Conservation (phyloP, 1,140 invertebrate genomes). For the Drosophila ambigua region DNA sequence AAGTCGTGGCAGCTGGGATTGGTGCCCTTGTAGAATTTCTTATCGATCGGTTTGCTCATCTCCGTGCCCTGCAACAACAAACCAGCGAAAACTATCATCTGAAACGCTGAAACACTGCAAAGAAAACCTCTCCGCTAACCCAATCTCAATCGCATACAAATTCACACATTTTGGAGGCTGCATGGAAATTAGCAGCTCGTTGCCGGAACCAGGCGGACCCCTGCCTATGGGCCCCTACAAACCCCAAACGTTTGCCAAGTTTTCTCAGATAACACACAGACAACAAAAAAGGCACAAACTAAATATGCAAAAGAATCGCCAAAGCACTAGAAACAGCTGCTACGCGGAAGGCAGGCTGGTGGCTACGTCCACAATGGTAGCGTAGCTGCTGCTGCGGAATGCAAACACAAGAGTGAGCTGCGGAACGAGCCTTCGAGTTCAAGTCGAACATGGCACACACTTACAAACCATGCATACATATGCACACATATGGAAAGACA, state of each 20-base stretch:
- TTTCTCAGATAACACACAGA: constrained; percentile 19
- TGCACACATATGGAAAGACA: too few species aligned
- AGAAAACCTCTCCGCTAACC: background rate
- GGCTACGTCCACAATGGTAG: too few species aligned
- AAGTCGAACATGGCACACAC: constrained; percentile 16
- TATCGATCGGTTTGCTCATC: constrained; percentile 97
- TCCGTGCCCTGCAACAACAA: constrained; percentile 90
- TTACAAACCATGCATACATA: background rate
- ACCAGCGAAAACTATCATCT: background rate
- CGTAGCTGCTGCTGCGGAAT: too few species aligned
- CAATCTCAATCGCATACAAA: constrained; percentile 18
- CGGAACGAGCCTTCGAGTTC: background rate
- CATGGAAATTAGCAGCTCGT: constrained; percentile 67
- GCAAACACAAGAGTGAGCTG: constrained; percentile 12
- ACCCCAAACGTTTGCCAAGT: constrained; percentile 14
- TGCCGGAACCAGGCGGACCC: constrained; percentile 43
- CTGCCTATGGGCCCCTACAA: background rate
- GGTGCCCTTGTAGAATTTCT: constrained; percentile 99
- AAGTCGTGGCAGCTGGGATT: constrained; percentile 99
- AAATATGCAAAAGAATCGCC: constrained; percentile 36
- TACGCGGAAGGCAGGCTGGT: constrained; percentile 8
- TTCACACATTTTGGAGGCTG: constrained; percentile 47
- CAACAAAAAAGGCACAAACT: constrained; percentile 29
- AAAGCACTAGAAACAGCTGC: constrained; percentile 56
- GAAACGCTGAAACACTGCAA: too few species aligned